These are phyloP conservation scores for Drosophila kokeensis DNA, from an alignment of 2,888 invertebrate species.

Conservation along the genomic window DNA sequence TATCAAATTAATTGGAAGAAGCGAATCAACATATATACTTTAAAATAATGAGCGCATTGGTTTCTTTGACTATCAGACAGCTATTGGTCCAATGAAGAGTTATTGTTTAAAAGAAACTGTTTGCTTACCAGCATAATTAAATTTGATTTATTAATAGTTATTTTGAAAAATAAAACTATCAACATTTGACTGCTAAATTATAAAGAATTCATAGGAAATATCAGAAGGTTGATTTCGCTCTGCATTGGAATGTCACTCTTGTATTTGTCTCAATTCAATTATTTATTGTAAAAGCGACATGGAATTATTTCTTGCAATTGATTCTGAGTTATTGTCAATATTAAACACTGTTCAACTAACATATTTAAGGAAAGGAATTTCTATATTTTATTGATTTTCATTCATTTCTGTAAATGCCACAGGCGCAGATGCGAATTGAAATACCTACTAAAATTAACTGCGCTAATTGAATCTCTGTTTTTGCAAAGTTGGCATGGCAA, in stretches of 20 bases:
- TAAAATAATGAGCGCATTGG: too few relatives aligned
- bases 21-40: accelerated
- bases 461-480: conserved; percentile 59
- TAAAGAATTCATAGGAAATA: neutral
- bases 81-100: neutral
- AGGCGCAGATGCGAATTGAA: conserved; percentile 42
- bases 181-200: neutral
- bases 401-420: conserved; percentile 30
- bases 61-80: neutral
- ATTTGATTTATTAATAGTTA: neutral
- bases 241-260: neutral
- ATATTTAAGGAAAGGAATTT: neutral
- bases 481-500: conserved; percentile 32
- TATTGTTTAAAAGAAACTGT: neutral
- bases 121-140: too few relatives aligned
- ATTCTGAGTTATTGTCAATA: neutral
- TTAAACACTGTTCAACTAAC: neutral
- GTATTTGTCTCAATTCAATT: too few relatives aligned
- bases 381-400: neutral
- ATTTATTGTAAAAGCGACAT: too few relatives aligned
- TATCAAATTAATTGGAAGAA: neutral
- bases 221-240: neutral
- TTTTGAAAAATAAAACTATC: neutral
- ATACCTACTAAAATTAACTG: conserved; percentile 53
- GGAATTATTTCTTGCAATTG: neutral